Evolutionary conservation across 2,113 vertebrate genomes (phyloP), one percentile per base, ranked within the genome.

Genomic region (Corythoichthys intestinalis): DNA sequence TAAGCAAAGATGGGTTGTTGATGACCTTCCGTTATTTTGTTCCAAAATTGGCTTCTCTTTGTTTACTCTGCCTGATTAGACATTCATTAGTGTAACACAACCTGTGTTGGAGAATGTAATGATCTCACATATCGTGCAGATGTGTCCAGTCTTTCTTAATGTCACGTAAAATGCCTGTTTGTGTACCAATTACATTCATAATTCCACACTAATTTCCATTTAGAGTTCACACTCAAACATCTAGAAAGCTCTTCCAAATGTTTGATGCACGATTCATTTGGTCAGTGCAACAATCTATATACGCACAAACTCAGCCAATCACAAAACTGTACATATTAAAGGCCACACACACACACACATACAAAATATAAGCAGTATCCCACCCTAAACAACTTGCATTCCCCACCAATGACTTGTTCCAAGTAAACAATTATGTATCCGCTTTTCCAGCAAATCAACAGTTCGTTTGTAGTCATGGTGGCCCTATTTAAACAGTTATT

Each of bases 101-200:
- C 82, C 80, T 81, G 69, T 76, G 49, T 71, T 20, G 37, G 82
- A 72, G 85, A 86, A 90, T 84, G 73, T 56, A 60, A 69, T 86
- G 82, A 89, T 63, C 80, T 88, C 88, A 85, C 76, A 83, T 69
- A 57, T 78, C 74, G 66, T 37, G 52, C 90, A 91, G 90, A 89
- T 92, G 91, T 87, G 89, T 67, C 77, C 83, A 79, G 78, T 89
- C 86, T 81, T 80, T 88, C 78, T 71, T 83, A 76, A 44, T 44
- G 84, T 86, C 81, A 85, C 37, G 75, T 78, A 78, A 86, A 77
- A 85, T 28, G 67, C 73, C 82, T 75, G 82, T 89, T 84, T 77
- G 74, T 79, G 80, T 83, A 71, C 69, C 88, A 86, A 91, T 90
- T 87, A 67, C 87, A 87, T 91, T 84, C 86, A 88, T 91, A 88